A percentile compares a stretch with the other conserved stretches of the same genome.
phyloP scores from a whole-genome alignment of 2,113 vertebrate species.

The Hydropotes inermis region DNA sequence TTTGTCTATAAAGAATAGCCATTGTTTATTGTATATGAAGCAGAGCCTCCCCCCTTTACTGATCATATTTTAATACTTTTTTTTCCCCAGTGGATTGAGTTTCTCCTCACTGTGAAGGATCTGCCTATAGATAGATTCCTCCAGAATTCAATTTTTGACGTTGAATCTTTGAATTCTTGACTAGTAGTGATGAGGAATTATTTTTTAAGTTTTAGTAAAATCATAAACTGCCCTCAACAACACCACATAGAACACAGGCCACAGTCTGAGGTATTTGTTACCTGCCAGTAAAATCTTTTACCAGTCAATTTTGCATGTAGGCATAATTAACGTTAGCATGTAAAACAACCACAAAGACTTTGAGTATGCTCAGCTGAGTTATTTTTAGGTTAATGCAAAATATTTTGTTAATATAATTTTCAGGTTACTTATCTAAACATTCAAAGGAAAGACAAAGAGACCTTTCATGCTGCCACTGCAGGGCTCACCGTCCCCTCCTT shows the following conservation, averaged over 20 bases:
- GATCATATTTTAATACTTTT: background rate
- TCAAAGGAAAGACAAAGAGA: background rate
- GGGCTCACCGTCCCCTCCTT: background rate
- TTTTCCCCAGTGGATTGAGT: background rate
- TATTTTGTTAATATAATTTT: slow-evolving; percentile 40
- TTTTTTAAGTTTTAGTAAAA: background rate
- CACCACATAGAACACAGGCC: background rate
- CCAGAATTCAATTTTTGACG: background rate
- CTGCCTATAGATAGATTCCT: background rate
- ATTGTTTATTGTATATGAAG: background rate
- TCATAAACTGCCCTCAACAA: background rate
- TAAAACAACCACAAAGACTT: slow-evolving; percentile 52
- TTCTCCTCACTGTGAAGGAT: background rate
- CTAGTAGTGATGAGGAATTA: background rate
- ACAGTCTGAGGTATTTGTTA: slow-evolving; percentile 1
- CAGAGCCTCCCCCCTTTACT: background rate
- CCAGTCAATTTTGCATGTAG: slow-evolving; percentile 68
- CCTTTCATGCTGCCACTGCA: background rate
- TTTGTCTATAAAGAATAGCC: background rate
- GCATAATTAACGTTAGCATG: slow-evolving; percentile 67
- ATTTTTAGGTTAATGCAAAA: slow-evolving; percentile 55
- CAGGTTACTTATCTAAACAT: background rate
- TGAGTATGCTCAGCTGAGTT: slow-evolving; percentile 38
- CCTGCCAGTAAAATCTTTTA: background rate
- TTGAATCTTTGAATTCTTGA: slow-evolving; percentile 14